These are phyloP conservation scores for Lymantria dispar DNA, from an alignment of 2,888 invertebrate species.

Conservation along the genomic window DNA sequence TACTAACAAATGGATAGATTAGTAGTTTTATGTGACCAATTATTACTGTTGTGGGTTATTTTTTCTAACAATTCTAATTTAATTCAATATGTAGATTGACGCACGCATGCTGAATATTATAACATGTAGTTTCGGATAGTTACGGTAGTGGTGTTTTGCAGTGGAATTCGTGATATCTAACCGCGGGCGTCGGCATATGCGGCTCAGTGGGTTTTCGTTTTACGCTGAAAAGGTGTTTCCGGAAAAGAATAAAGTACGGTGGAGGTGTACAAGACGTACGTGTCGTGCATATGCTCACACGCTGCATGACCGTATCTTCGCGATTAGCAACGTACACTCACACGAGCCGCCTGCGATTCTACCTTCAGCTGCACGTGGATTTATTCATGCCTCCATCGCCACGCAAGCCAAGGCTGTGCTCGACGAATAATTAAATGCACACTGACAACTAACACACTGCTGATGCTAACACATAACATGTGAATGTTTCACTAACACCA, in stretches of 20 bases:
- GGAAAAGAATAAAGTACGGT: conserved; percentile 77
- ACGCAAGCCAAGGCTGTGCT: conserved; percentile 58
- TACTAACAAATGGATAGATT: background rate
- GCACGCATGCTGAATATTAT: conserved; percentile 5
- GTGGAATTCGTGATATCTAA: conserved; percentile 81
- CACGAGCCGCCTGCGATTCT: conserved; percentile 60
- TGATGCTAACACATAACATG: conserved; percentile 2
- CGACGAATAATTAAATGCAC: conserved; percentile 47
- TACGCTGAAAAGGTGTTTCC: conserved; percentile 80
- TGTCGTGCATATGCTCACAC: conserved; percentile 79
- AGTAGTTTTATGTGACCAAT: background rate
- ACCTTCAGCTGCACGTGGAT: conserved; percentile 30
- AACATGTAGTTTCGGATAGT: conserved; percentile 34
- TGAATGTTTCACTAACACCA: background rate
- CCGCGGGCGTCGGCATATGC: conserved; percentile 77
- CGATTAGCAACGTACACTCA: conserved; percentile 74
- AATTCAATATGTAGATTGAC: background rate
- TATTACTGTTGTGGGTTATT: background rate
- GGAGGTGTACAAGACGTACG: conserved; percentile 78
- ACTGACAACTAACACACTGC: conserved; percentile 13
- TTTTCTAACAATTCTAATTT: background rate
- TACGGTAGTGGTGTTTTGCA: conserved; percentile 65
- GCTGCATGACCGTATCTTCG: conserved; percentile 75
- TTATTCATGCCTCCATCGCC: conserved; percentile 42
- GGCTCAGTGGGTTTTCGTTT: conserved; percentile 76